These are phyloP conservation scores for Melangyna quadrimaculata DNA, from an alignment of 2,888 invertebrate species.

Conservation along the genomic window DNA sequence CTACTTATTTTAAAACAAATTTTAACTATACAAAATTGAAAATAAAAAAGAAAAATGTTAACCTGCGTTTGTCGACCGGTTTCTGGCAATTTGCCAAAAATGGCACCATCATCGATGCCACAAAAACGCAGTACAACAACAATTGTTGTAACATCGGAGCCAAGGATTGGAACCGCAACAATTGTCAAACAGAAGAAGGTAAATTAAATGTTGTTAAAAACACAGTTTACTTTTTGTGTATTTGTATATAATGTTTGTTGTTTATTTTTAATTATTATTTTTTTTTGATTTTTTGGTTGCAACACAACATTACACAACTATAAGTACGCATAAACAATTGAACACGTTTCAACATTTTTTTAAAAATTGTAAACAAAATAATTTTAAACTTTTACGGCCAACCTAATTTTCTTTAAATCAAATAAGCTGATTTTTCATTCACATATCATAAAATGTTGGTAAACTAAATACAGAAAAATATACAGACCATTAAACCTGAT, in stretches of 20 bases:
- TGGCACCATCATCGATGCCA: conserved; percentile 78
- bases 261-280: neutral
- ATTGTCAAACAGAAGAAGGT: conserved; percentile 73
- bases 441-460: too few species aligned
- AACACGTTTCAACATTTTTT: neutral
- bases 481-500: too few species aligned
- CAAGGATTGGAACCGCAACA: conserved; percentile 76
- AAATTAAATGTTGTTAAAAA: conserved; percentile 46
- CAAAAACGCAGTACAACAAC: conserved; percentile 74
- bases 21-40: neutral
- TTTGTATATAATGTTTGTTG: neutral
- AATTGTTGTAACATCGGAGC: conserved; percentile 80
- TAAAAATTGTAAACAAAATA: too few species aligned
- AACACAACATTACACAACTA: neutral
- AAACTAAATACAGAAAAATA: too few species aligned
- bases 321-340: neutral
- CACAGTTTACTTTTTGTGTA: neutral
- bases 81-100: conserved; percentile 80
- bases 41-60: conserved; percentile 75
- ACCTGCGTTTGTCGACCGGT: conserved; percentile 81
- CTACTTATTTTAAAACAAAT: neutral
- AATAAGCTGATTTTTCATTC: too few species aligned
- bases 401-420: too few species aligned
- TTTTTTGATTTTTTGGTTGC: neutral
- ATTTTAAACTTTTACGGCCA: too few species aligned